Percentiles rank a stretch among this genome's conserved stretches.
phyloP scores from a whole-genome alignment of 2,113 vertebrate species.

The Daboia siamensis region DNA sequence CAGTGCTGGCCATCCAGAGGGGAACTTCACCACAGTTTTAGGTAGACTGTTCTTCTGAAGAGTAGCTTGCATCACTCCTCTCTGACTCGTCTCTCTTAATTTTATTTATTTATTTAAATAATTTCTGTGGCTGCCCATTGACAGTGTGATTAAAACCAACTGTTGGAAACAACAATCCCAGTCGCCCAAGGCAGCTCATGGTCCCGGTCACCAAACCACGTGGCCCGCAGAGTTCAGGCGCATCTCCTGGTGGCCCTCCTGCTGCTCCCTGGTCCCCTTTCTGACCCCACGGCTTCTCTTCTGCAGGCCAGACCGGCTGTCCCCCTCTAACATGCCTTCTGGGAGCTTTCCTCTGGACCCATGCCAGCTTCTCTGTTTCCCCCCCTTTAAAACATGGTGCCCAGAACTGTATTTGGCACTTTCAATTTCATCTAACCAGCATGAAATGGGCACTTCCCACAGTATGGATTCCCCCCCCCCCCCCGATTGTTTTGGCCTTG shows the following conservation, averaged over 20 bases:
- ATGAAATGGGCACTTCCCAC: not conserved
- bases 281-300: not conserved
- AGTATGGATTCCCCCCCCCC: not conserved
- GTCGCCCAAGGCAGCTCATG: accelerated
- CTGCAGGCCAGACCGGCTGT: not conserved
- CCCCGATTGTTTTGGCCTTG: not conserved
- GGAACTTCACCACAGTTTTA: not conserved
- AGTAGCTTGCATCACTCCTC: not conserved
- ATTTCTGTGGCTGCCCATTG: not conserved
- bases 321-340: not conserved
- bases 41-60: not conserved
- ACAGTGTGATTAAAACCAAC: not conserved
- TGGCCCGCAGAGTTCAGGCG: not conserved
- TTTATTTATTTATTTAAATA: not conserved
- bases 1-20: not conserved
- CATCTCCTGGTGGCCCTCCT: not conserved
- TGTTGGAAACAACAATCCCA: not conserved
- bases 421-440: not conserved
- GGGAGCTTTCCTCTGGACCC: not conserved
- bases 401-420: not conserved
- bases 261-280: not conserved
- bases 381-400: not conserved
- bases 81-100: not conserved
- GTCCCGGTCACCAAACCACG: not conserved
- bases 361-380: not conserved